Evolutionary conservation across 2,113 vertebrate genomes (phyloP).

Genomic region (Morone saxatilis): DNA sequence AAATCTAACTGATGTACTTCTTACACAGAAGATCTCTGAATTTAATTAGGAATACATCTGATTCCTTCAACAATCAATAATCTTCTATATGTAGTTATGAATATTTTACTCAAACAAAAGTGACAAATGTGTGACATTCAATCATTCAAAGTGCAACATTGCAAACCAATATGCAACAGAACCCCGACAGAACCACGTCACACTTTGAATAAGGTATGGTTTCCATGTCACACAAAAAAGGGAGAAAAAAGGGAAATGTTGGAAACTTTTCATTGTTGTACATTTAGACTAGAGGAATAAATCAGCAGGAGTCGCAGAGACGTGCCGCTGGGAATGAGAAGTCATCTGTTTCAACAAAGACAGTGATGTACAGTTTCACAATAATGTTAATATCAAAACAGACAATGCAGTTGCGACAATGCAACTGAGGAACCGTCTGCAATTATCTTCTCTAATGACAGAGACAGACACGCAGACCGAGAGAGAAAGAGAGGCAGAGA

Average conservation of each 20-base stretch:
- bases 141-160: conserved; percentile 42
- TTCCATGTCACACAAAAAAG: conserved; percentile 20
- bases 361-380: not conserved
- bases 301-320: not conserved
- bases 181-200: not conserved
- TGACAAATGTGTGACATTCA: not conserved
- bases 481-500: conserved; percentile 7
- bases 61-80: not conserved
- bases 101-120: not conserved
- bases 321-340: conserved; percentile 26
- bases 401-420: conserved; percentile 16
- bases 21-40: not conserved
- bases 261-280: not conserved
- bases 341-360: conserved; percentile 20
- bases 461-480: conserved; percentile 1
- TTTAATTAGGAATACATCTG: not conserved
- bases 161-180: conserved; percentile 35
- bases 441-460: conserved; percentile 22
- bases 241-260: not conserved
- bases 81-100: too few species aligned
- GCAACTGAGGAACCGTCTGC: conserved; percentile 16
- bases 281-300: not conserved
- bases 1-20: too few species aligned
- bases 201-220: not conserved
- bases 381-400: conserved; percentile 29